phyloP scores from a whole-genome alignment of 2,888 invertebrate genomes.

The Chrysolina oricalcia region DNA sequence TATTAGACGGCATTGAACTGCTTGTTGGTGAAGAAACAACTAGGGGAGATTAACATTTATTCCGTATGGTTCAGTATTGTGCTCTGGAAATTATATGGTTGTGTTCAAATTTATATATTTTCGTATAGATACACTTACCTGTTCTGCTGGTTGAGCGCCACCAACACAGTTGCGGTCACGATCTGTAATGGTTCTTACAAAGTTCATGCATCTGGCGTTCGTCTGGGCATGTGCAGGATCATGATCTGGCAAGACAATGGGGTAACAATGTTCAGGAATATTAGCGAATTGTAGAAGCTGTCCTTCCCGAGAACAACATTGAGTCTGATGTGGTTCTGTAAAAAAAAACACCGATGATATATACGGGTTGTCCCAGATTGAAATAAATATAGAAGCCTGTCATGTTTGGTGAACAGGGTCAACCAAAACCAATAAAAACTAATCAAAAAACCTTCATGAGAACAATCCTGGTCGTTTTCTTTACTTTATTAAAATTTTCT shows the following conservation, averaged over 20 bases:
- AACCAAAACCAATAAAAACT: too few relatives aligned
- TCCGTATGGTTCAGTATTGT: too few relatives aligned
- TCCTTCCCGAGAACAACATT: conserved; percentile 78
- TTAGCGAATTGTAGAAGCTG: conserved; percentile 71
- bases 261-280: conserved; percentile 73
- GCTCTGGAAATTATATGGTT: too few relatives aligned
- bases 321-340: conserved; percentile 75
- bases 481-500: too few relatives aligned
- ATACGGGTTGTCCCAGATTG: background rate
- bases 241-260: conserved; percentile 74
- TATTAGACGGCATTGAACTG: too few relatives aligned
- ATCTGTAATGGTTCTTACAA: conserved; percentile 81
- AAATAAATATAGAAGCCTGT: too few relatives aligned
- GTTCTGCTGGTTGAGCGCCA: conserved; percentile 80
- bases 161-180: conserved; percentile 80
- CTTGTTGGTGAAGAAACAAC: too few relatives aligned
- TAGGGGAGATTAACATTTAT: too few relatives aligned
- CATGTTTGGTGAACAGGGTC: too few relatives aligned
- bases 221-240: conserved; percentile 75
- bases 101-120: too few relatives aligned
- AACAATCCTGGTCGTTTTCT: too few relatives aligned
- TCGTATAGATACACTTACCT: conserved; percentile 72
- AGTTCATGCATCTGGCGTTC: conserved; percentile 81
- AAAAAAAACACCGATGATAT: conserved; percentile 36
- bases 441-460: too few relatives aligned